Conservation (phyloP, 2,797 vertebrate species). For the Chaetodon trifasciatus region DNA sequence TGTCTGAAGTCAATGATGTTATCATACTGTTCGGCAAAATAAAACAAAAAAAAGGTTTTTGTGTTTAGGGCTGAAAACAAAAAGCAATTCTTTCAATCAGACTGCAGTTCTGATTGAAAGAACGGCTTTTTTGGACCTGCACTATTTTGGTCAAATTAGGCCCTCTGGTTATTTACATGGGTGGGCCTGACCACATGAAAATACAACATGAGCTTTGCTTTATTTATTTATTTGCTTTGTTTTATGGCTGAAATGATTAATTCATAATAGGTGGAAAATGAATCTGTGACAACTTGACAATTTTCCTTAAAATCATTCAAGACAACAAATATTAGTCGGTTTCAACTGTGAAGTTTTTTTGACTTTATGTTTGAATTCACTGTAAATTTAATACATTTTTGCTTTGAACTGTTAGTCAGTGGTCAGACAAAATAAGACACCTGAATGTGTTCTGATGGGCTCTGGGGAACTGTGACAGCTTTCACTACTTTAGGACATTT, state of each 20-base stretch:
- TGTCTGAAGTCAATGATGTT: slow-evolving; percentile 17
- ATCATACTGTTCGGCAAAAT: neutral
- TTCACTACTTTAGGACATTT: neutral
- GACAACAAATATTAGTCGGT: neutral
- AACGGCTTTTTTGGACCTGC: neutral
- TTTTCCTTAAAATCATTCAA: neutral
- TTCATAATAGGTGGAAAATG: neutral
- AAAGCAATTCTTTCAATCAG: neutral
- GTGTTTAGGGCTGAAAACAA: slow-evolving; percentile 5
- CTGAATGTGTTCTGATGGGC: neutral
- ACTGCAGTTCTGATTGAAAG: neutral
- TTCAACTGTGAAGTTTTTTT: neutral
- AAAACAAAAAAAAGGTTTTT: neutral
- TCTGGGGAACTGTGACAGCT: neutral
- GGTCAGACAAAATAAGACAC: neutral
- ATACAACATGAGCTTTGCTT: neutral
- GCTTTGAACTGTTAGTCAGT: neutral
- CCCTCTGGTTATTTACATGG: neutral
- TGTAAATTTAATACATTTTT: neutral
- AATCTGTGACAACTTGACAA: neutral
- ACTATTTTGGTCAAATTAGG: neutral
- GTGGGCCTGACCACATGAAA: neutral
- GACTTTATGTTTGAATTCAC: neutral
- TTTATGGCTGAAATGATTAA: neutral
- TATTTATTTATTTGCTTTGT: neutral